Evolutionary conservation across 2,888 invertebrate genomes (phyloP), one percentile per base, ranked within the genome.

Genomic region (Orthosia cruda): DNA sequence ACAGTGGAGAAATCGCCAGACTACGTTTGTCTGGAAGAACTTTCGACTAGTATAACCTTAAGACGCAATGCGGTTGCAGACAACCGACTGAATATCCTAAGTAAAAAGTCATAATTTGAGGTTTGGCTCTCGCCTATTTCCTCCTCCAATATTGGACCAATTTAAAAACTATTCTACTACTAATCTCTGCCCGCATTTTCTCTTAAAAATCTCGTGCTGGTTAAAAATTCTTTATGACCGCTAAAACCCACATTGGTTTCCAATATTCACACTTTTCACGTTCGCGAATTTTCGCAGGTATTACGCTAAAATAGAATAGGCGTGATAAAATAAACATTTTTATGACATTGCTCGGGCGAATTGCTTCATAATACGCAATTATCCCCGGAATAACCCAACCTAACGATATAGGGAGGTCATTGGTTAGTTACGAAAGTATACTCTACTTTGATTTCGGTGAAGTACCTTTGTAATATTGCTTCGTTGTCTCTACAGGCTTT

Each of bases 291-390:
- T 89, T 91, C 89, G 89, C 89, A 89, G 90, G 92, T 92, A 93
- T 92, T 92, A 93, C 91, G 90, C 89, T 91, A 91, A 91, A 91
- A 91, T 92, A 91, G 89, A 91, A 93, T 91, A 93, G 93, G 89
- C 89, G 91, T 91, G 89, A 93, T 94, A 93, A 94, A 94, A 93
- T 94, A 93, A 94, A 93, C 92, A 93, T 93, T 94, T 91, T 94
- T 94, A 94, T 92, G 95, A 92, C 91, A 93, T 92, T 90, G 91
- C 92, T 90, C 89, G 91, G 90, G 93, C 90, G 93, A 94, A 95
- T 94, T 94, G 94, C 93, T 92, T 91, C 94, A 94, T 95, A 94
- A 95, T 95, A 94, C 92, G 93, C 94, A 95, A 94, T 95, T 94
- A 94, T 94, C 91, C 91, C 88, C 87, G 91, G 92, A 93, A 93